Base-by-base conservation (phyloP, 35 echinoderm and acorn worm genomes). In the Apostichopus californicus region DNA sequence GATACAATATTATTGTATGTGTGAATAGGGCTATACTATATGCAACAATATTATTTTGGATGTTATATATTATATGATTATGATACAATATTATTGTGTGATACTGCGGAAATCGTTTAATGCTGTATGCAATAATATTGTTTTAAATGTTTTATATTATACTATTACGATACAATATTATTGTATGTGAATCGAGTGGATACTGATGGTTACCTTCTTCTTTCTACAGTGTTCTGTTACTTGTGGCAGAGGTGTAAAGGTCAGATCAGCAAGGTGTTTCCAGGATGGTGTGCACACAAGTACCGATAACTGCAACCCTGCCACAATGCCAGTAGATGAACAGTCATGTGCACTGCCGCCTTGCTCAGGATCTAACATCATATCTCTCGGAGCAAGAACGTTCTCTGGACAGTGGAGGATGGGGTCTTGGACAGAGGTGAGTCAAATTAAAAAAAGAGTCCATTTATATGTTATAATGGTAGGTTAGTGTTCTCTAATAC, bases 391-490 rank as follows among this genome's bases (percentile, higher is more conserved):
- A 77, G 59, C 70, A 15, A 90, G 66, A 11, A 78, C 66, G 0
- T 75, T 60, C 20, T 11, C 25, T 17, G 78, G 87, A 22, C 77
- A 90, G n/a, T 94, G 93, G 93, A 90, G 93, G 78, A 94, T 88
- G n/a, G 93, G 93, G 55, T 87, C 57, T 12, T 94, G 93, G 93
- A 94, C 88, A 17, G 54, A 71, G 55, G 93, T 94, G 21, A 90
- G 93, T 84, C 18, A 46, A 46, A 46, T 0, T 46, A 3, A 46
- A 3, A 46, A 46, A 2, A 46, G 2, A 46, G 34, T 3, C 34
- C 2, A 46, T 46, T 46, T 46, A 46, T 46, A 46, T 2, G 34
- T 46, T 4, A 46, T 0, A 3, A 46, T 46, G 1, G 34, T 46
- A 46, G 34, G 34, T 46, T 46, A 46, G 34, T 46, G 2, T 46